A percentile compares a stretch with the other conserved stretches of the same genome.
Evolutionary conservation across 30 jellyfish, hydroid and myxozoan species (phyloP).

Genomic region (Calvadosia cruxmelitensis): DNA sequence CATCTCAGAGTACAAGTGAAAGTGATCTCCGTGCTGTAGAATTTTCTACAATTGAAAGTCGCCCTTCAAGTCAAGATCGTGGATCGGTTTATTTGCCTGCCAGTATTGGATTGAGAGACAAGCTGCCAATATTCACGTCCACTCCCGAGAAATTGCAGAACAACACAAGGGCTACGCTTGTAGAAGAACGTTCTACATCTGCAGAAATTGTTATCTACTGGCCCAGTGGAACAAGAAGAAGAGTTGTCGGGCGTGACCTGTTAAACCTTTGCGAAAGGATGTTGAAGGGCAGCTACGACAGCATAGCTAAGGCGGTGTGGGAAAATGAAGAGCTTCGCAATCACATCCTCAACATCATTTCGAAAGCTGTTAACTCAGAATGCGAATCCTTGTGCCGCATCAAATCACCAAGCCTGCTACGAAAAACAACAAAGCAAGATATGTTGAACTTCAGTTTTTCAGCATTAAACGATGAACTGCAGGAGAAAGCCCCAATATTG

Average conservation of each 20-base stretch:
- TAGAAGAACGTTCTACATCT: no score
- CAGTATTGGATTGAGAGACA: no score
- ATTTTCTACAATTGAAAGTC: no score
- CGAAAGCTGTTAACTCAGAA: conserved; percentile 4
- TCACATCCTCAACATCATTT: background rate
- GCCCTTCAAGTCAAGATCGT: no score
- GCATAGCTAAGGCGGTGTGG: conserved; percentile 22
- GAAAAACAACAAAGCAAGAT: conserved; percentile 20
- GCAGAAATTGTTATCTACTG: background rate
- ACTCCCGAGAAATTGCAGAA: background rate
- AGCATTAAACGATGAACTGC: conserved; percentile 8
- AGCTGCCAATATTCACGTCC: background rate
- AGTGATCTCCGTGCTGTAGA: background rate
- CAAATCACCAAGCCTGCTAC: conserved; percentile 12
- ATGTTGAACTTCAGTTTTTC: conserved; percentile 5
- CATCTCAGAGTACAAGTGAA: background rate
- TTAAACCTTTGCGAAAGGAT: background rate
- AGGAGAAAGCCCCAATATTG: conserved; percentile 22
- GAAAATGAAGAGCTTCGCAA: background rate
- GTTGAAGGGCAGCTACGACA: conserved; percentile 15
- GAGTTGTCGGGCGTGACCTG: background rate
- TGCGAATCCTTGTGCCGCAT: conserved; percentile 7
- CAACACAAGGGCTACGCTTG: no score
- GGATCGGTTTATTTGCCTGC: no score
- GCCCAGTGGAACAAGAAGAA: background rate